Conservation (phyloP, 2,797 vertebrate species). For the Megalops cyprinoides region DNA sequence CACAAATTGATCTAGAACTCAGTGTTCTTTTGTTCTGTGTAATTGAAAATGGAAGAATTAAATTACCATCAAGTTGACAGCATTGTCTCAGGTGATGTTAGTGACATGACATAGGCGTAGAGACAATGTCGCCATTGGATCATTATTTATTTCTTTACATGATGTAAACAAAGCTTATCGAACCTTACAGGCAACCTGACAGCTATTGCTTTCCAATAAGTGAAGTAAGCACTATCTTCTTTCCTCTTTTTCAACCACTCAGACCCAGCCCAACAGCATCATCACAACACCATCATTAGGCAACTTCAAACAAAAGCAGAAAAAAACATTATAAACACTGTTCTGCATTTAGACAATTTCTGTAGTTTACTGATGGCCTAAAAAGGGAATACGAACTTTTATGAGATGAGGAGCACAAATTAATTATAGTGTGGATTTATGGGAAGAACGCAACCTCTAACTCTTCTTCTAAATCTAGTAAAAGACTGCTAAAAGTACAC, state of each 20-base stretch:
- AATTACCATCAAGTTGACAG: slow-evolving; percentile 27
- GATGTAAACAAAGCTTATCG: background rate
- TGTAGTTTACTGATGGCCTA: background rate
- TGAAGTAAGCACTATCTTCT: background rate
- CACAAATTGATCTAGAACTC: slow-evolving; percentile 24
- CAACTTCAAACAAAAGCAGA: background rate
- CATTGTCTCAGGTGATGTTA: slow-evolving; percentile 34
- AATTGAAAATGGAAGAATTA: slow-evolving; percentile 37
- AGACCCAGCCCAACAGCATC: background rate
- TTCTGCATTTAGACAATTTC: background rate
- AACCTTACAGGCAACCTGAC: slow-evolving; percentile 19
- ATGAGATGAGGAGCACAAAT: too few relatives aligned
- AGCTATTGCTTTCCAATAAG: slow-evolving; percentile 26
- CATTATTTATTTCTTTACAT: slow-evolving; percentile 21
- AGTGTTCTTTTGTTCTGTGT: slow-evolving; percentile 29
- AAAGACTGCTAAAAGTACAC: too few relatives aligned
- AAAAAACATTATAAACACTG: background rate
- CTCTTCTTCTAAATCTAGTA: too few relatives aligned
- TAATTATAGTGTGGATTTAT: too few relatives aligned
- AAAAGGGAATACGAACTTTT: too few relatives aligned
- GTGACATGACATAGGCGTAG: slow-evolving; percentile 33
- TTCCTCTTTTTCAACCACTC: background rate
- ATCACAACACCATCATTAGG: background rate
- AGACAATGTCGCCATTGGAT: slow-evolving; percentile 18
- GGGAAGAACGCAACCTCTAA: too few relatives aligned